These are phyloP conservation scores for Chromis chromis DNA, from an alignment of 2,797 vertebrate genomes.

Conservation along the genomic window DNA sequence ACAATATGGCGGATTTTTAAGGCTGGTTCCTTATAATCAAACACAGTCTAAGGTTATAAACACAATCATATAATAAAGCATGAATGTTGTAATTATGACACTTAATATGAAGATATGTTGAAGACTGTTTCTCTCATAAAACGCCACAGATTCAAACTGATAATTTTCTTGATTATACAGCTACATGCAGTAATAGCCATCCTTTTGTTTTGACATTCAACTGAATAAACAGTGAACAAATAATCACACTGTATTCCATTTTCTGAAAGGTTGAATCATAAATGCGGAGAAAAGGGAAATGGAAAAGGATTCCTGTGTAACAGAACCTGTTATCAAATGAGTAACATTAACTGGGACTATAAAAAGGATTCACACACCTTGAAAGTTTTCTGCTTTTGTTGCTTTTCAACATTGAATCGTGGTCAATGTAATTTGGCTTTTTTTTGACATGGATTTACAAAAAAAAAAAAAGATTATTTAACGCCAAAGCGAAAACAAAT, in stretches of 20 bases:
- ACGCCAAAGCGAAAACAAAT: too few relatives aligned
- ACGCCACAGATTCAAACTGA: conserved; percentile 10
- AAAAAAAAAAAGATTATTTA: too few relatives aligned
- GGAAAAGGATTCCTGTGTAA: background rate
- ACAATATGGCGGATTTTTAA: too few relatives aligned
- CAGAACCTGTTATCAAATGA: background rate
- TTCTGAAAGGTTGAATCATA: conserved; percentile 18
- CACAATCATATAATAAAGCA: background rate
- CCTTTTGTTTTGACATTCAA: conserved; percentile 32
- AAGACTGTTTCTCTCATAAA: background rate
- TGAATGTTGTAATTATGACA: background rate
- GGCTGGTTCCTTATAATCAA: background rate
- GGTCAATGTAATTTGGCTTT: too few relatives aligned
- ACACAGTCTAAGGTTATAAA: background rate
- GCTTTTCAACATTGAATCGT: too few relatives aligned
- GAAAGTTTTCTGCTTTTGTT: too few relatives aligned
- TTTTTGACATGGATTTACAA: too few relatives aligned
- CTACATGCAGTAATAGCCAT: conserved; percentile 3
- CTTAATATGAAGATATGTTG: background rate
- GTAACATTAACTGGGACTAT: too few relatives aligned
- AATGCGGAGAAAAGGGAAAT: background rate
- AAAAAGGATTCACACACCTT: too few relatives aligned
- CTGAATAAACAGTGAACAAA: conserved; percentile 30
- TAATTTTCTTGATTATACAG: conserved; percentile 33
- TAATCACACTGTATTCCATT: conserved; percentile 1